Percentiles rank a stretch among this genome's conserved stretches.
Conservation (phyloP, 1,140 invertebrate genomes). For the Chlorops oryzae region DNA sequence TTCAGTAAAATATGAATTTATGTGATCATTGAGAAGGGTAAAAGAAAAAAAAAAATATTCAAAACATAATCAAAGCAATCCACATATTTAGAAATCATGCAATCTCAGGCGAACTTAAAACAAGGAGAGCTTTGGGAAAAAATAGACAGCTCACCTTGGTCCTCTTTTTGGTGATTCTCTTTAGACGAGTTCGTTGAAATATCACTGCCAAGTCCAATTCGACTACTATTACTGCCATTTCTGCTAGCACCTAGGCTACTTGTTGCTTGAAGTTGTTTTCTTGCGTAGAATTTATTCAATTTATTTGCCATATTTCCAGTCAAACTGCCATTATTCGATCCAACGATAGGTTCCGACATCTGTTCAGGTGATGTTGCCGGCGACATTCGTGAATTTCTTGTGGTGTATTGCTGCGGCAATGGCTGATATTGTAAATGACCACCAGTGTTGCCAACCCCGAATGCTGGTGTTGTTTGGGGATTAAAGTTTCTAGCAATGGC, state of each 20-base stretch:
- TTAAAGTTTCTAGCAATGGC: no score
- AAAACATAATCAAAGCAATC: no score
- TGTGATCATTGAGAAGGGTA: no score
- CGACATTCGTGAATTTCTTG: slow-evolving; percentile 13
- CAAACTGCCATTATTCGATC: background rate
- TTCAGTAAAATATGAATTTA: no score
- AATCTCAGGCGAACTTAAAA: background rate
- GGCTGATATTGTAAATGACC: slow-evolving; percentile 36
- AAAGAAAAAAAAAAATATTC: no score
- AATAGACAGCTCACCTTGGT: slow-evolving; percentile 11
- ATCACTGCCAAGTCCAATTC: background rate
- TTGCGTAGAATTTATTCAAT: slow-evolving; percentile 36
- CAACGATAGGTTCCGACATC: background rate
- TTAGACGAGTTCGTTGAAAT: no score
- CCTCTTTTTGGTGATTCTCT: slow-evolving; percentile 13
- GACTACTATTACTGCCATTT: slow-evolving; percentile 5
- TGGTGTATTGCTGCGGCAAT: slow-evolving; percentile 23
- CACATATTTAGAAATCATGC: no score
- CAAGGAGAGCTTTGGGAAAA: background rate
- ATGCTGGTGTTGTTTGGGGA: slow-evolving; percentile 22
- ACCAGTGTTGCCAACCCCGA: slow-evolving; percentile 22
- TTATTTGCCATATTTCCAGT: slow-evolving; percentile 25
- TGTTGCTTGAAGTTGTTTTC: slow-evolving; percentile 26
- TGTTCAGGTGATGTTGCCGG: slow-evolving; percentile 17
- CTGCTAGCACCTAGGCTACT: slow-evolving; percentile 19